phyloP scores from a whole-genome alignment of 1,140 invertebrate species.

The Drosophila takahashii region DNA sequence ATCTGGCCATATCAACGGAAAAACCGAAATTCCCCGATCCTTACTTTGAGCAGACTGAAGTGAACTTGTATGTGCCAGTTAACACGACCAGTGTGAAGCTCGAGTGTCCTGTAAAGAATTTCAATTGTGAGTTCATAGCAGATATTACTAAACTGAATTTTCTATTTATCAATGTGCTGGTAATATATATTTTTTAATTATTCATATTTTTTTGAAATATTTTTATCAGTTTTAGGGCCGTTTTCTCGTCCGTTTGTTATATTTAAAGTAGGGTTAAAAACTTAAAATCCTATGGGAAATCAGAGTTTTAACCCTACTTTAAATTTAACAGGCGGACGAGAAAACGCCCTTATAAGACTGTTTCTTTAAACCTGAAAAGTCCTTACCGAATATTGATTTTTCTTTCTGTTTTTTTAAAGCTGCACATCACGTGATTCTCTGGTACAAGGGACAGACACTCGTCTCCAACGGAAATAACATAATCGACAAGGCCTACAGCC shows the following conservation, averaged over 20 bases:
- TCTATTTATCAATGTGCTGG: too few relatives aligned
- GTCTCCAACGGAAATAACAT: constrained; percentile 39
- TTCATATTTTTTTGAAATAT: too few relatives aligned
- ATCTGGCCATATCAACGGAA: constrained; percentile 54
- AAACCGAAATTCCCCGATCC: constrained; percentile 35
- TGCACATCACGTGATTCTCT: constrained; percentile 54
- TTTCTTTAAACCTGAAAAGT: neutral
- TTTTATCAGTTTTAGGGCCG: too few relatives aligned
- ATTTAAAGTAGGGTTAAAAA: too few relatives aligned
- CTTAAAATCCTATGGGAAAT: too few relatives aligned
- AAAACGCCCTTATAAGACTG: too few relatives aligned
- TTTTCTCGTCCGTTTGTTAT: too few relatives aligned
- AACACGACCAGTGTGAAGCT: constrained; percentile 48
- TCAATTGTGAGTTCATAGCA: constrained; percentile 47
- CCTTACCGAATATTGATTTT: neutral
- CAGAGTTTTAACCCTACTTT: too few relatives aligned
- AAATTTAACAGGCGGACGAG: too few relatives aligned
- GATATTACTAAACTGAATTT: neutral
- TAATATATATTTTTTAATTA: too few relatives aligned
- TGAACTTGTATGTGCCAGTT: constrained; percentile 36
- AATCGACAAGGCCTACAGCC: constrained; percentile 28
- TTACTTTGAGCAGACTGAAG: constrained; percentile 56
- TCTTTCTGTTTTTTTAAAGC: constrained; percentile 19
- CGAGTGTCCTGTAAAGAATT: constrained; percentile 70
- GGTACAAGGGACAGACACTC: constrained; percentile 47